Evolutionary conservation across 2,888 invertebrate species (phyloP).

Genomic region (Ormyrus rosae): DNA sequence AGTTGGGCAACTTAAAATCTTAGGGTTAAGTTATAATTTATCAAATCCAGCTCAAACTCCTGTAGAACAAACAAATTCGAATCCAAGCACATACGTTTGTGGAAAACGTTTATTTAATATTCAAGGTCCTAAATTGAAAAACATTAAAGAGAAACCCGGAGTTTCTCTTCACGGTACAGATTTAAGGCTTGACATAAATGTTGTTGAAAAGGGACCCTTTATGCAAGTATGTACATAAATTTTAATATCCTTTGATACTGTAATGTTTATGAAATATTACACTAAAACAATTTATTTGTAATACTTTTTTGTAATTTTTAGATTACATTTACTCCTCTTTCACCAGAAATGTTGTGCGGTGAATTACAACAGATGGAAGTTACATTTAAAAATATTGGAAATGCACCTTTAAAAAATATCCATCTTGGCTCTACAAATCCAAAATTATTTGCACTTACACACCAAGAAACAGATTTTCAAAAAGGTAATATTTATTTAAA

Average conservation of each 20-base stretch:
- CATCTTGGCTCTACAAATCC: constrained; percentile 84
- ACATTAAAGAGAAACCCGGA: constrained; percentile 77
- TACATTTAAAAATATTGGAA: constrained; percentile 83
- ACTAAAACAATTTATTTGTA: constrained; percentile 19
- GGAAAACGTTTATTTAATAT: constrained; percentile 80
- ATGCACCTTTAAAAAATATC: constrained; percentile 80
- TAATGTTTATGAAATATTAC: too few relatives aligned
- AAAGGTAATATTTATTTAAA: constrained; percentile 48
- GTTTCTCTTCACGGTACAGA: constrained; percentile 79
- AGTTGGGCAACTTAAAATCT: constrained; percentile 84
- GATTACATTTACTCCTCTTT: constrained; percentile 84
- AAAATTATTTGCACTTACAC: constrained; percentile 80
- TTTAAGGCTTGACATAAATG: constrained; percentile 84
- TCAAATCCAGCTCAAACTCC: constrained; percentile 67
- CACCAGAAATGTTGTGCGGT: constrained; percentile 83
- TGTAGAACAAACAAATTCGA: constrained; percentile 61
- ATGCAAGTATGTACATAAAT: constrained; percentile 80
- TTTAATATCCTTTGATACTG: constrained; percentile 20
- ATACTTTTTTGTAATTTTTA: constrained; percentile 66
- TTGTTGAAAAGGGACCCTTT: constrained; percentile 88
- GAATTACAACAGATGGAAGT: constrained; percentile 84
- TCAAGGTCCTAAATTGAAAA: constrained; percentile 79
- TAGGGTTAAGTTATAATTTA: constrained; percentile 84
- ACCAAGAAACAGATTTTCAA: constrained; percentile 57
- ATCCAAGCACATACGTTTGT: constrained; percentile 75